Base-by-base conservation (phyloP, 2,113 vertebrate species). In the Pseudorhombus dupliciocellatus region DNA sequence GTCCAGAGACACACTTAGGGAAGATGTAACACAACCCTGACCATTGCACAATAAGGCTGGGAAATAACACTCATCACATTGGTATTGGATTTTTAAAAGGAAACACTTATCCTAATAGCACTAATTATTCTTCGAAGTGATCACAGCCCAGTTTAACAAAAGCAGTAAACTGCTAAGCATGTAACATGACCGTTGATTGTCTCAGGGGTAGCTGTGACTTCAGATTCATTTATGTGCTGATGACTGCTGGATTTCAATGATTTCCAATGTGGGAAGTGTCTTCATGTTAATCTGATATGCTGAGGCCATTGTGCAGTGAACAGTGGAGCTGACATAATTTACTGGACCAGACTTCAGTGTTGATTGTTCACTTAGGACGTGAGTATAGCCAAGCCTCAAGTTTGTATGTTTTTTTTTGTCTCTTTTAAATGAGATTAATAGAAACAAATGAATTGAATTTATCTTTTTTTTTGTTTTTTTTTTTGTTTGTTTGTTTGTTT, bases 221-320 rank as follows among this genome's bases (percentile, higher is more conserved):
- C 52, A 79, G 67, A 89, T 85, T 81, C 52, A 73, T 58, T 89
- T 80, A 85, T 72, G 61, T 48, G 60, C 63, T 88, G 84, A 86
- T 87, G 77, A 73, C 75, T 77, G 75, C 53, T 66, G n/a, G 71
- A 81, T 73, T 66, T 21, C 61, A 66, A 73, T 86, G 77, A 84
- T 86, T 89, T 78, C 65, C 67, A 70, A 73, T 76, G 48, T 56
- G 65, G 86, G 67, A 67, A n/a, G 18, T 63, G 25, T 68, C 34
- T 28, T 74, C 42, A 72, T 6, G 28, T 30, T 52, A 54, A 24
- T 48, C 20, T 22, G 26, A 61, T 37, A 12, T 67, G 28, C 42
- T 44, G 18, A 20, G 53, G 2, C 28, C 1, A 21, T 7, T 5
- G 61, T 70, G 48, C 46, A 1, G 6, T 25, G 53, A 64, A 60